A percentile compares a stretch with the other conserved stretches of the same genome.
Conservation (phyloP, 1,140 invertebrate species). For the Drosophila nannoptera region DNA sequence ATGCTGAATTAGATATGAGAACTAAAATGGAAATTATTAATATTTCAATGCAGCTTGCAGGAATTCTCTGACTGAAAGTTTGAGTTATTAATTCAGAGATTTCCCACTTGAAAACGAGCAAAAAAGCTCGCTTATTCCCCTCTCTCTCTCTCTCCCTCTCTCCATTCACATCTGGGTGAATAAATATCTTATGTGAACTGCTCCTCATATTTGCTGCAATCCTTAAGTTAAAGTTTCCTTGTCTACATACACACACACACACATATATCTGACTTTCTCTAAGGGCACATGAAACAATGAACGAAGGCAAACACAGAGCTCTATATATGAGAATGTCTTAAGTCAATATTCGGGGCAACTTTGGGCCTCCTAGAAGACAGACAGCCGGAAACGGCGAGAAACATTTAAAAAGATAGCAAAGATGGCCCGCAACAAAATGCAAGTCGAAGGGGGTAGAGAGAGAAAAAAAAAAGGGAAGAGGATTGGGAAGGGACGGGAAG, state of each 20-base stretch:
- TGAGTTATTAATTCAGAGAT: no score
- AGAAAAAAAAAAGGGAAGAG: background rate
- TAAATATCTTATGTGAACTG: no score
- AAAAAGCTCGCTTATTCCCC: no score
- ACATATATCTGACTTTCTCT: background rate
- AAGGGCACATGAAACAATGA: slow-evolving; percentile 20
- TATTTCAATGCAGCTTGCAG: no score
- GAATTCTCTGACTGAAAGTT: no score
- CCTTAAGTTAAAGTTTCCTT: slow-evolving; percentile 2
- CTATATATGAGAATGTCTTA: slow-evolving; percentile 47
- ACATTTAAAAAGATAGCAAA: slow-evolving; percentile 30
- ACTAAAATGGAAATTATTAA: no score
- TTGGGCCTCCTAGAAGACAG: slow-evolving; percentile 11
- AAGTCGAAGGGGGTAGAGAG: slow-evolving; percentile 5
- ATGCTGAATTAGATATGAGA: background rate
- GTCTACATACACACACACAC: no score
- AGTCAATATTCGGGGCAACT: slow-evolving; percentile 61
- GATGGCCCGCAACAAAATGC: slow-evolving; percentile 2
- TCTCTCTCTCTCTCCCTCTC: no score
- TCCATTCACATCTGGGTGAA: no score
- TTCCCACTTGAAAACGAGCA: no score
- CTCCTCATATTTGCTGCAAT: background rate
- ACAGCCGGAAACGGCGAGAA: slow-evolving; percentile 18
- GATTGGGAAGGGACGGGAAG: no score
- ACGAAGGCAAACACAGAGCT: slow-evolving; percentile 45